phyloP scores from a whole-genome alignment of 2,797 vertebrate species.

The Spinibarbus caldwelli region DNA sequence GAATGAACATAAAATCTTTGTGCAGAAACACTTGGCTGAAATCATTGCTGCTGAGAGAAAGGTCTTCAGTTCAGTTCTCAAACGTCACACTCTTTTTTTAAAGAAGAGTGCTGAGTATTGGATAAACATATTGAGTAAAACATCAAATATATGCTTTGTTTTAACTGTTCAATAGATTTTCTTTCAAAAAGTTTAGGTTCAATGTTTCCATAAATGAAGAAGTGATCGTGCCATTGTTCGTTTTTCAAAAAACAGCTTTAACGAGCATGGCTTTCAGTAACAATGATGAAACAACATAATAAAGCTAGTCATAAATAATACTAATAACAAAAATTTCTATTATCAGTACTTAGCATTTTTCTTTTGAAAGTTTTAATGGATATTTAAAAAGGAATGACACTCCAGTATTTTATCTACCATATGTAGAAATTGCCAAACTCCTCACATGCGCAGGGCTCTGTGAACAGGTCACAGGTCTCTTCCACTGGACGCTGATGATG shows the following conservation, averaged over 20 bases:
- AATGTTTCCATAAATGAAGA: background rate
- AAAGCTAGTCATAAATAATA: background rate
- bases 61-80: background rate
- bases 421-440: background rate
- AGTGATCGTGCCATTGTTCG: background rate
- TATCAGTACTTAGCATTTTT: no score
- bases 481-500: slow-evolving; percentile 19
- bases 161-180: background rate
- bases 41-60: background rate
- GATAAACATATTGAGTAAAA: background rate
- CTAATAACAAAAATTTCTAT: no score
- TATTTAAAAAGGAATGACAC: no score
- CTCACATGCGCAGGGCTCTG: background rate
- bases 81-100: background rate
- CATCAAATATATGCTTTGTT: background rate
- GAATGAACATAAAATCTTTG: background rate
- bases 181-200: background rate
- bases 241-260: background rate
- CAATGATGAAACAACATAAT: background rate
- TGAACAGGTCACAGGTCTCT: background rate
- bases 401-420: background rate
- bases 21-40: background rate
- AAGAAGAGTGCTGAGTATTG: background rate
- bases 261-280: background rate
- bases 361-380: no score